Evolutionary conservation across 2,888 invertebrate genomes (phyloP).

Genomic region (Erpobdella octoculata): DNA sequence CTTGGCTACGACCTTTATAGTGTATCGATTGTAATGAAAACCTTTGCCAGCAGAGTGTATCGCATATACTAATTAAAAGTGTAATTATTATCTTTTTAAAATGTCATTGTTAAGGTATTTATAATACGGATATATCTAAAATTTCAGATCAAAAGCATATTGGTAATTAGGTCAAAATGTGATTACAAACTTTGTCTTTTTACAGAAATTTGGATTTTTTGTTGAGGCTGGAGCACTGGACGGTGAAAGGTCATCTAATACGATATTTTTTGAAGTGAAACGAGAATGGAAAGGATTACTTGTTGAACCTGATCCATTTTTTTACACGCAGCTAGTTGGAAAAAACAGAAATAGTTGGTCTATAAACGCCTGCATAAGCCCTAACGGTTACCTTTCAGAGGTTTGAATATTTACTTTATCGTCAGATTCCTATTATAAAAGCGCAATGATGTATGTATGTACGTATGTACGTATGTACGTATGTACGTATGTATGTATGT

Average conservation of each 20-base stretch:
- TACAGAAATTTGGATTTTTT: slow-evolving; percentile 61
- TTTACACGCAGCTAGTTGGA: slow-evolving; percentile 63
- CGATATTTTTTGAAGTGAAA: slow-evolving; percentile 62
- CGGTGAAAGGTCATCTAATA: slow-evolving; percentile 61
- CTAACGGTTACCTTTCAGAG: slow-evolving; percentile 43
- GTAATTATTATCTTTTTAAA: too few relatives aligned
- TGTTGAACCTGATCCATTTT: slow-evolving; percentile 62
- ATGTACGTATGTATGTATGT: too few relatives aligned
- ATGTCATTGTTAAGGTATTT: too few relatives aligned
- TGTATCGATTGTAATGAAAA: too few relatives aligned
- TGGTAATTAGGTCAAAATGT: too few relatives aligned
- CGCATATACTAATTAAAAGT: too few relatives aligned
- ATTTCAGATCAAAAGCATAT: too few relatives aligned
- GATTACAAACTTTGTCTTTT: not conserved
- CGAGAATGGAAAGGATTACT: slow-evolving; percentile 27
- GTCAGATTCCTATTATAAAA: not conserved
- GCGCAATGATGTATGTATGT: too few relatives aligned
- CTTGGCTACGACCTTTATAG: too few relatives aligned
- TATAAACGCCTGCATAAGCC: slow-evolving; percentile 72
- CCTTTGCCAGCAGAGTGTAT: too few relatives aligned
- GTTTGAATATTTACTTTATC: not conserved
- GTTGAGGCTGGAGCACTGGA: slow-evolving; percentile 63
- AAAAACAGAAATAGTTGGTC: slow-evolving; percentile 59
- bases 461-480: too few relatives aligned
- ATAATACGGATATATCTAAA: too few relatives aligned